Conservation (phyloP, 2,888 invertebrate species). For the Tenthredo scrophulariae region DNA sequence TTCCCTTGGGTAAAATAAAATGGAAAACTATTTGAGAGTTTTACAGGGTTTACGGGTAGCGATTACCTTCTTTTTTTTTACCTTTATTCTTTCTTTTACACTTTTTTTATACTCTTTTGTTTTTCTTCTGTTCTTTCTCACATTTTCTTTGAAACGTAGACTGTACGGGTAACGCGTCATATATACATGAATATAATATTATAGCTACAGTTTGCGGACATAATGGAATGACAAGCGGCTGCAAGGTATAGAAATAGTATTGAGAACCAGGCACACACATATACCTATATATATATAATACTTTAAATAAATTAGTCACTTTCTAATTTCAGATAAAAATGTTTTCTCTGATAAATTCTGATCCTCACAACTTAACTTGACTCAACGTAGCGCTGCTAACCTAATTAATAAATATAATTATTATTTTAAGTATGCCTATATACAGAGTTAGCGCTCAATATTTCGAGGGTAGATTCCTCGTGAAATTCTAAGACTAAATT, state of each 20-base stretch:
- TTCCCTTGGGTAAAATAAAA: constrained; percentile 38
- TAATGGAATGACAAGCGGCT: not conserved
- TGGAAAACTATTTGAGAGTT: constrained; percentile 28
- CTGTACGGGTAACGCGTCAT: not conserved
- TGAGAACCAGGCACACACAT: not conserved
- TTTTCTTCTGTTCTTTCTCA: not conserved
- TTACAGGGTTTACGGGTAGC: constrained; percentile 15
- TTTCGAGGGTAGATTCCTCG: too few relatives aligned
- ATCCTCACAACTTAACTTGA: not conserved
- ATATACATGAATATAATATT: not conserved
- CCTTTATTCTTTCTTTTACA: not conserved
- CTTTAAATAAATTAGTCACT: constrained; percentile 18
- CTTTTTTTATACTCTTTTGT: not conserved
- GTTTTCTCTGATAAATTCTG: constrained; percentile 13
- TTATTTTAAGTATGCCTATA: not conserved
- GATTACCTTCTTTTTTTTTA: not conserved
- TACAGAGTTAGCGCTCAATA: too few relatives aligned
- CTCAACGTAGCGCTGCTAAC: not conserved
- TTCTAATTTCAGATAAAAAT: constrained; percentile 24
- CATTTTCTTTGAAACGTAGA: not conserved
- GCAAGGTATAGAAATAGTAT: not conserved
- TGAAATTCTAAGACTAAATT: too few relatives aligned
- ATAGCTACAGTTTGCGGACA: not conserved
- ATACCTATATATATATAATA: not conserved
- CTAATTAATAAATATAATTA: not conserved